phyloP scores from a whole-genome alignment of 2,113 vertebrate genomes.

The Nyctereutes procyonoides region DNA sequence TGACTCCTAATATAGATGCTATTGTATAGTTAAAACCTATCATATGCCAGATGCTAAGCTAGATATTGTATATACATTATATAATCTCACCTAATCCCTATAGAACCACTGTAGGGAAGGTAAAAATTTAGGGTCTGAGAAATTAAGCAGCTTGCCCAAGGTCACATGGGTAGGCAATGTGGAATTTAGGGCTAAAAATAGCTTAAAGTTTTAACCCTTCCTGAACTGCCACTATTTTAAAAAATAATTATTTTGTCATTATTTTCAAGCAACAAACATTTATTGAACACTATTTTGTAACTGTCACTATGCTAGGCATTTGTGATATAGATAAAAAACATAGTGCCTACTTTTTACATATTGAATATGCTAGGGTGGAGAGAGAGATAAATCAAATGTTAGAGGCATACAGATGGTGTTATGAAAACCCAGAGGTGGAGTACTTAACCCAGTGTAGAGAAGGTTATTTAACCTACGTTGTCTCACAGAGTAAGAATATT shows the following conservation, averaged over 20 bases:
- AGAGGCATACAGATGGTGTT: background rate
- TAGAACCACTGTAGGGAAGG: background rate
- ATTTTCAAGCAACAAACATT: background rate
- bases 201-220: background rate
- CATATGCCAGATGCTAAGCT: background rate
- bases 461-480: background rate
- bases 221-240: background rate
- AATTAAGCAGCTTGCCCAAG: background rate
- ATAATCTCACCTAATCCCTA: background rate
- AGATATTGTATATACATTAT: background rate
- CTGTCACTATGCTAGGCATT: background rate
- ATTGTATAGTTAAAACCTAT: background rate
- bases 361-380: background rate
- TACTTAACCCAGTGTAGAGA: background rate
- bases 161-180: background rate
- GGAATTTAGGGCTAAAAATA: background rate
- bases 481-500: background rate
- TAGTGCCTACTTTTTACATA: background rate
- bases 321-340: slow-evolving; percentile 9
- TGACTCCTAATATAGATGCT: background rate
- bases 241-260: background rate
- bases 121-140: background rate
- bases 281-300: slow-evolving; percentile 24
- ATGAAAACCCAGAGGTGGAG: background rate
- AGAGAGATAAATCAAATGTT: slow-evolving; percentile 17